These are phyloP conservation scores for Saguinus imperator DNA, from an alignment of 2,113 vertebrate species.

Conservation along the genomic window DNA sequence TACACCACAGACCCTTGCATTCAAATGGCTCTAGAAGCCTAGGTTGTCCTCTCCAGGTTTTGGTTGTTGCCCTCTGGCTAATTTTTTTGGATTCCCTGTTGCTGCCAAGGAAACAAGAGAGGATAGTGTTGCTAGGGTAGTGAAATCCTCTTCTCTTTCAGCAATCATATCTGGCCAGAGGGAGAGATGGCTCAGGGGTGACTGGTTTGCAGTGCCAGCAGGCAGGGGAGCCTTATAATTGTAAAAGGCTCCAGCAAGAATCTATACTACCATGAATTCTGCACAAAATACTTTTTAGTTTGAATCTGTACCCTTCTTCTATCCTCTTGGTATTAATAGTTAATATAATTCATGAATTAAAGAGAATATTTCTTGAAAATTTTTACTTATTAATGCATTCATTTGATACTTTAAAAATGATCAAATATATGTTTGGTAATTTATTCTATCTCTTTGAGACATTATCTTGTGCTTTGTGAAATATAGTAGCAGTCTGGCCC, in stretches of 20 bases:
- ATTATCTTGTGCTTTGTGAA: neutral
- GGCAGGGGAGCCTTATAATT: fast-evolving
- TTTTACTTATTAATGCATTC: constrained; percentile 66
- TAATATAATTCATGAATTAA: constrained; percentile 73
- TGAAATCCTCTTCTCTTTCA: neutral
- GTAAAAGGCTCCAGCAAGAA: neutral
- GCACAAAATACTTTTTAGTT: neutral
- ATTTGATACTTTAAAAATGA: constrained; percentile 65
- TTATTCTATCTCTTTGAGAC: constrained; percentile 45
- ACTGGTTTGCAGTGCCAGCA: neutral
- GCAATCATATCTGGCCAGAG: neutral
- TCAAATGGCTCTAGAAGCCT: neutral
- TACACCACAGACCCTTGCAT: neutral
- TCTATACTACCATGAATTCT: neutral
- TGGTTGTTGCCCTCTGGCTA: neutral
- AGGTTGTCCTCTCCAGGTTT: neutral
- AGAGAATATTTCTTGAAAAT: constrained; percentile 55
- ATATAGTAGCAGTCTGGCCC: neutral
- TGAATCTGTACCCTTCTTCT: neutral
- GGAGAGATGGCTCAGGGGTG: neutral
- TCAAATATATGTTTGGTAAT: constrained; percentile 55
- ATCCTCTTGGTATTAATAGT: constrained; percentile 57
- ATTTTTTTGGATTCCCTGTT: neutral
- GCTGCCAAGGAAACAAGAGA: neutral
- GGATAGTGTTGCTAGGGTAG: neutral